A percentile compares a stretch with the other conserved stretches of the same genome.
phyloP scores from a whole-genome alignment of 1,140 invertebrate species.

The Centruroides sculpturatus region DNA sequence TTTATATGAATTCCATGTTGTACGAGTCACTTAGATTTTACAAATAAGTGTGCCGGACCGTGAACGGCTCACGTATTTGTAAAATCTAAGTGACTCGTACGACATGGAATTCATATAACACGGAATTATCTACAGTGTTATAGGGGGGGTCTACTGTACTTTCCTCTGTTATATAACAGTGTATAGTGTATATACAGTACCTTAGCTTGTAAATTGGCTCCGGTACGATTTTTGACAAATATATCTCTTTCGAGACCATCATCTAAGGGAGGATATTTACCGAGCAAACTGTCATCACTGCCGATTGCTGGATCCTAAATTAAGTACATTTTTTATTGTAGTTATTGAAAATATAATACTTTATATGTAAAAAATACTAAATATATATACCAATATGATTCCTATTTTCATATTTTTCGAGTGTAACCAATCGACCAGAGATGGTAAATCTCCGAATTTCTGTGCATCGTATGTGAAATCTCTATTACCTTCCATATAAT shows the following conservation, averaged over 20 bases:
- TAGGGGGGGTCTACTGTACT: too few relatives aligned
- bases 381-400: slow-evolving; percentile 9
- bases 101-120: too few relatives aligned
- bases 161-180: too few relatives aligned
- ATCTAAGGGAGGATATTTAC: slow-evolving; percentile 15
- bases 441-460: slow-evolving; percentile 49
- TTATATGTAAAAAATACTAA: neutral
- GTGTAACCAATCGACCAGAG: slow-evolving; percentile 58
- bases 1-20: too few relatives aligned
- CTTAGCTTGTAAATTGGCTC: slow-evolving; percentile 5
- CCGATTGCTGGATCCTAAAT: slow-evolving; percentile 14
- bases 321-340: neutral
- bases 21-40: too few relatives aligned
- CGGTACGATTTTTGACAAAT: slow-evolving; percentile 10
- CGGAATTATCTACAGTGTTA: too few relatives aligned
- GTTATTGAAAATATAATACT: neutral
- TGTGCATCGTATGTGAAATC: slow-evolving; percentile 65
- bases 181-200: neutral
- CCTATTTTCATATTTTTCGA: slow-evolving; percentile 10
- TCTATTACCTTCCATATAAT: slow-evolving; percentile 75
- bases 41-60: too few relatives aligned
- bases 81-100: too few relatives aligned
- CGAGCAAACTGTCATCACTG: slow-evolving; percentile 10
- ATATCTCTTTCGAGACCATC: slow-evolving; percentile 10
- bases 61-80: too few relatives aligned